Percentiles rank a stretch among this genome's conserved stretches.
Evolutionary conservation across 92 coral and sea anemone genomes (phyloP).

Genomic region (Bergia sp.): DNA sequence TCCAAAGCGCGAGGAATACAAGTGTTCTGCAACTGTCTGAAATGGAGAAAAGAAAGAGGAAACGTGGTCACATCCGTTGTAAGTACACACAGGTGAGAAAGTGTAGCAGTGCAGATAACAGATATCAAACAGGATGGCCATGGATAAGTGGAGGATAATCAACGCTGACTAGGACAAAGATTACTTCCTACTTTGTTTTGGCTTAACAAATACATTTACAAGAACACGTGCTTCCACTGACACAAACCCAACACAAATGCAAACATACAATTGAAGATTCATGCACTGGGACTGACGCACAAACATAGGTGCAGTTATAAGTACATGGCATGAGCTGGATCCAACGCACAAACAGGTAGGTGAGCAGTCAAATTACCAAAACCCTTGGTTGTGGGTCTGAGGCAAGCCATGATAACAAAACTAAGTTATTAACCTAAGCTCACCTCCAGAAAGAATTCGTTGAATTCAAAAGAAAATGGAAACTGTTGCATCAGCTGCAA

Average conservation of each 20-base stretch:
- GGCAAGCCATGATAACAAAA: not conserved
- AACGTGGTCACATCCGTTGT: too few relatives aligned
- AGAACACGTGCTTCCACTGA: too few relatives aligned
- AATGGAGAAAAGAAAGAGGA: not conserved
- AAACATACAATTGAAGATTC: not conserved
- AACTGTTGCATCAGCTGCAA: conserved; percentile 87
- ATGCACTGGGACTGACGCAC: not conserved
- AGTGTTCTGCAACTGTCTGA: conserved; percentile 91
- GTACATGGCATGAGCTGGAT: too few relatives aligned
- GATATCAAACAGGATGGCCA: too few relatives aligned
- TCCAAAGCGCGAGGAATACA: conserved; percentile 96
- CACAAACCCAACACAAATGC: too few relatives aligned
- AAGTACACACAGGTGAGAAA: too few relatives aligned
- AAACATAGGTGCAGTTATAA: not conserved
- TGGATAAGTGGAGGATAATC: not conserved
- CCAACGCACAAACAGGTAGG: not conserved
- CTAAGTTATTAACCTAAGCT: not conserved
- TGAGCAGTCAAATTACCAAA: too few relatives aligned
- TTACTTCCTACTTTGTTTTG: too few relatives aligned
- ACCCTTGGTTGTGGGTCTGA: not conserved
- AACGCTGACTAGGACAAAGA: not conserved
- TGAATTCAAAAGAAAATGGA: conserved; percentile 94
- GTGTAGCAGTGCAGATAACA: too few relatives aligned
- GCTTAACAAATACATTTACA: too few relatives aligned
- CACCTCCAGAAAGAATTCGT: conserved; percentile 87